phyloP scores from a whole-genome alignment of 2,888 invertebrate species.

The Tachina grossa region DNA sequence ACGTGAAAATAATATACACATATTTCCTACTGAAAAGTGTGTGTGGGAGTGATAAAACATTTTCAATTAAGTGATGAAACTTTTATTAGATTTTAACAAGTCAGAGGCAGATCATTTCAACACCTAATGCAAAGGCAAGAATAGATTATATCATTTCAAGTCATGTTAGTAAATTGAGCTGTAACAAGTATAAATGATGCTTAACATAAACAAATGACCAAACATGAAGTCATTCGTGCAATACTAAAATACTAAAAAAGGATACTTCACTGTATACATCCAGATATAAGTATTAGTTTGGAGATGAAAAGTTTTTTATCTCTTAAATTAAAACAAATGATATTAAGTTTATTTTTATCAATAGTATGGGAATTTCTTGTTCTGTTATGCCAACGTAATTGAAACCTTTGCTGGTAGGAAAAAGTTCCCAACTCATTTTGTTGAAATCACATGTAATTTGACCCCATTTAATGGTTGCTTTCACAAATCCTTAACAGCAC shows the following conservation, averaged over 20 bases:
- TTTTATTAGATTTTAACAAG: constrained; percentile 27
- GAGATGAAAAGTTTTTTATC: constrained; percentile 44
- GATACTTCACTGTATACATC: constrained; percentile 5
- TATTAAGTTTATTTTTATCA: constrained; percentile 51
- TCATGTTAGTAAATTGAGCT: constrained; percentile 10
- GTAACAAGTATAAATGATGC: constrained; percentile 58
- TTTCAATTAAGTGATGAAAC: neutral
- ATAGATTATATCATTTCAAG: constrained; percentile 6
- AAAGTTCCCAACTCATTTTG: neutral
- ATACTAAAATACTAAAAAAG: constrained; percentile 31
- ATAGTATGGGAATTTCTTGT: constrained; percentile 60
- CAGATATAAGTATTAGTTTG: neutral
- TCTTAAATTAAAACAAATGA: constrained; percentile 65
- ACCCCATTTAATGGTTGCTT: constrained; percentile 62
- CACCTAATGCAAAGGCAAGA: constrained; percentile 47
- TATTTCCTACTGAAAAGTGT: neutral
- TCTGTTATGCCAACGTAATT: constrained; percentile 7
- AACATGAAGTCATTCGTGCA: constrained; percentile 12
- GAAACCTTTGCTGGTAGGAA: constrained; percentile 15
- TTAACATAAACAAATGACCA: constrained; percentile 60
- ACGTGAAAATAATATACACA: no score
- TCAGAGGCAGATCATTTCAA: neutral
- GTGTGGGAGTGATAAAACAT: constrained; percentile 32
- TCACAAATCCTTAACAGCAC: constrained; percentile 53
- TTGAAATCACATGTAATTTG: constrained; percentile 62